A percentile compares a stretch with the other conserved stretches of the same genome.
Evolutionary conservation across 2,888 invertebrate genomes (phyloP).

Genomic region (Ormyrus nitidulus): DNA sequence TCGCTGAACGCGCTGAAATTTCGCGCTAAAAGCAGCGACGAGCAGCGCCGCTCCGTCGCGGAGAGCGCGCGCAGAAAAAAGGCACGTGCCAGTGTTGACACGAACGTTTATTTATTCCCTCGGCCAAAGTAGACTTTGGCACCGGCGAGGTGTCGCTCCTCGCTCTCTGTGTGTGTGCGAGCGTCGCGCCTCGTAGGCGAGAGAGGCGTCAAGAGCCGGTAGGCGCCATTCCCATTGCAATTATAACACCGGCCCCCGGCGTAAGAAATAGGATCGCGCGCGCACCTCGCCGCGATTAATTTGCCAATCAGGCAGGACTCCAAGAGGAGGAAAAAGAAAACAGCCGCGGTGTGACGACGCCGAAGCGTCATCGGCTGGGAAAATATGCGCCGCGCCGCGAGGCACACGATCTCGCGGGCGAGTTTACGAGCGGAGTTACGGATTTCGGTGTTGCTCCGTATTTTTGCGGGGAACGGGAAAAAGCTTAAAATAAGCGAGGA

Average conservation of each 20-base stretch:
- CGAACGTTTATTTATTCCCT: constrained; percentile 38
- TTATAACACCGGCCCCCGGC: constrained; percentile 1
- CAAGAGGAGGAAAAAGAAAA: constrained; percentile 11
- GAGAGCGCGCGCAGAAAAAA: constrained; percentile 12
- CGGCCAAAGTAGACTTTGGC: constrained; percentile 33
- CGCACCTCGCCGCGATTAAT: constrained; percentile 12
- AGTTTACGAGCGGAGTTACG: neutral
- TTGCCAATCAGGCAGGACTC: constrained; percentile 39
- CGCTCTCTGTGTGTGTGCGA: neutral
- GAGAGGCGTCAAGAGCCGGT: constrained; percentile 34
- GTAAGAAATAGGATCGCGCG: constrained; percentile 18
- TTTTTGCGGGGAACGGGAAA: too few species aligned
- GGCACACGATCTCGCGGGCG: neutral
- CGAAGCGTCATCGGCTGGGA: neutral
- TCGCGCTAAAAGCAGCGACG: too few species aligned
- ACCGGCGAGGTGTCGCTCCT: neutral
- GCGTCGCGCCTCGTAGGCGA: neutral
- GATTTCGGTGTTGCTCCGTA: too few species aligned
- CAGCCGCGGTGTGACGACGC: neutral
- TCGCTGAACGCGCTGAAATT: too few species aligned
- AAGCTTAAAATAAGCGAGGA: too few species aligned
- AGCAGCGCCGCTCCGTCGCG: too few species aligned
- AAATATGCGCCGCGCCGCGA: neutral
- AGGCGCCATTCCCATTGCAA: constrained; percentile 44
- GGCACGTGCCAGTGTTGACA: constrained; percentile 48